These are phyloP conservation scores for Scaptomyza tumidula DNA, from an alignment of 2,888 invertebrate genomes.

Conservation along the genomic window DNA sequence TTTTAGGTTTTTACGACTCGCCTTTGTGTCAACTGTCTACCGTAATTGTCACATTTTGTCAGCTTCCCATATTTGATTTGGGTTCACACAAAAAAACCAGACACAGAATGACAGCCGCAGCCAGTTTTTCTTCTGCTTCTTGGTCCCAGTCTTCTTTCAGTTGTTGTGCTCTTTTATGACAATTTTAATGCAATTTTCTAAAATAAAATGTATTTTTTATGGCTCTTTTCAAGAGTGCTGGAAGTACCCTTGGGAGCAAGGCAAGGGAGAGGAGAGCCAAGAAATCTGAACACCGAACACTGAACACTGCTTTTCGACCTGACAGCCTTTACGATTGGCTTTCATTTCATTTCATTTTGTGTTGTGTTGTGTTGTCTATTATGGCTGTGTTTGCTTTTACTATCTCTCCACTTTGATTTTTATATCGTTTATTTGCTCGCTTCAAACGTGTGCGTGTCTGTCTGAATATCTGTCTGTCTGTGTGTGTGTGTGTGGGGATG, in stretches of 20 bases:
- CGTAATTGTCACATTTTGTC: slow-evolving; percentile 82
- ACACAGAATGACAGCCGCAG: slow-evolving; percentile 12
- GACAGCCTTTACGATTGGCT: slow-evolving; percentile 58
- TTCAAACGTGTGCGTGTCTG: neutral
- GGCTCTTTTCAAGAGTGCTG: slow-evolving; percentile 50
- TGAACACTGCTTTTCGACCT: slow-evolving; percentile 37
- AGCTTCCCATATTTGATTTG: slow-evolving; percentile 76
- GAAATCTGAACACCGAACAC: slow-evolving; percentile 37
- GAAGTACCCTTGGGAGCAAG: slow-evolving; percentile 44
- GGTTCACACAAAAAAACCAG: slow-evolving; percentile 26
- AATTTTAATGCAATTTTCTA: slow-evolving; percentile 79
- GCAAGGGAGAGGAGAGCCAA: neutral
- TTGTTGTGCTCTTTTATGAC: slow-evolving; percentile 61
- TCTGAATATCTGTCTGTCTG: neutral
- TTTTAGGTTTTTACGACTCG: slow-evolving; percentile 45
- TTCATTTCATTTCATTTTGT: slow-evolving; percentile 41
- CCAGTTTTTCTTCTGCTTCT: neutral
- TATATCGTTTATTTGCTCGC: slow-evolving; percentile 54
- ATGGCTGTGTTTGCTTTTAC: slow-evolving; percentile 61
- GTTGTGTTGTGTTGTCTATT: slow-evolving; percentile 50
- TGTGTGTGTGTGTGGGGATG: slow-evolving; percentile 47
- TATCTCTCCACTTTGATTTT: slow-evolving; percentile 68
- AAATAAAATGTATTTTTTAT: slow-evolving; percentile 79
- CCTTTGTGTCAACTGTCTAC: slow-evolving; percentile 64
- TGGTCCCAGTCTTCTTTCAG: neutral